These are phyloP conservation scores for Clusia tigrina DNA, from an alignment of 2,888 invertebrate genomes.

Conservation along the genomic window DNA sequence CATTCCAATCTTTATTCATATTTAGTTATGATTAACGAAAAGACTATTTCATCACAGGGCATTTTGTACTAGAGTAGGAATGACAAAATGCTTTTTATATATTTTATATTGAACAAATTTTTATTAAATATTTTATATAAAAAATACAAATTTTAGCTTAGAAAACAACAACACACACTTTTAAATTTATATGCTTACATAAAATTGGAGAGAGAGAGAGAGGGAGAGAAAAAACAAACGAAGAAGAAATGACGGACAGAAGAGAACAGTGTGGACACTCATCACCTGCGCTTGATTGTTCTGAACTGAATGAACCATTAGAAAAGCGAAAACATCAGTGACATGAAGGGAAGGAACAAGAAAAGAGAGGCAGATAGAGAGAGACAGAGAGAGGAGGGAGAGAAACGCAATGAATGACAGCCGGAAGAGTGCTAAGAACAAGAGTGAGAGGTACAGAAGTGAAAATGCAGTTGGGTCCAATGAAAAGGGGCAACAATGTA, in stretches of 20 bases:
- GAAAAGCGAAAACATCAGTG: too few species aligned
- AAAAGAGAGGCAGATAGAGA: slow-evolving; percentile 16
- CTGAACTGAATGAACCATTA: too few species aligned
- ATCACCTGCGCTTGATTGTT: too few species aligned
- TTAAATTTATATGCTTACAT: slow-evolving; percentile 12
- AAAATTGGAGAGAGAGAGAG: slow-evolving; percentile 1
- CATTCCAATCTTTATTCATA: too few species aligned
- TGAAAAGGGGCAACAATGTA: slow-evolving; percentile 6
- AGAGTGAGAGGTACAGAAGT: slow-evolving; percentile 8
- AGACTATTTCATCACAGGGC: too few species aligned
- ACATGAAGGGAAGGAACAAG: slow-evolving; percentile 17
- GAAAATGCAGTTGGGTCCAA: slow-evolving; percentile 12
- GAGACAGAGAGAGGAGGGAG: slow-evolving; percentile 20
- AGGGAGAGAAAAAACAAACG: slow-evolving; percentile 11
- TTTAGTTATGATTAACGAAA: too few species aligned
- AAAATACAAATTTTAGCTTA: slow-evolving; percentile 36
- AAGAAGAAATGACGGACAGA: not conserved
- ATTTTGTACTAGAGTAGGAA: too few species aligned
- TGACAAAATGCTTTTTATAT: too few species aligned
- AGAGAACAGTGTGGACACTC: too few species aligned
- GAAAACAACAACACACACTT: slow-evolving; percentile 53
- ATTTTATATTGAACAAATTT: too few species aligned
- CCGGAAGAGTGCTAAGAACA: not conserved
- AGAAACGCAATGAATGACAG: slow-evolving; percentile 13
- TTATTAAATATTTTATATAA: slow-evolving; percentile 27